Percentiles rank a stretch among this genome's conserved stretches.
phyloP scores from a whole-genome alignment of 2,888 invertebrate genomes.

The Mimumesa dahlbomi region DNA sequence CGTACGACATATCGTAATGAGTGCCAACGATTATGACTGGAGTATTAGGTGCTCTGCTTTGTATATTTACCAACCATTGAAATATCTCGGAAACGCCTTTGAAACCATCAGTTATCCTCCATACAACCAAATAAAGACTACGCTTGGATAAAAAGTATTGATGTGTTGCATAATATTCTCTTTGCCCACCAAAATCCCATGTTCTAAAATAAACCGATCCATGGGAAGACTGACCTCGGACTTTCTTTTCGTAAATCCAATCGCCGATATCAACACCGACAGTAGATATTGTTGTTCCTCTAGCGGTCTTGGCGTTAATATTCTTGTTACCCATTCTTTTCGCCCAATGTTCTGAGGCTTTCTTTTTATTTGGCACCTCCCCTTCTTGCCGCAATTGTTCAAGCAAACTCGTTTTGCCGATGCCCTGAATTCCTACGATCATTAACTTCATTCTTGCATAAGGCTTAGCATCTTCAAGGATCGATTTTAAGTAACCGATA shows the following conservation, averaged over 20 bases:
- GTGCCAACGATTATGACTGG: conserved; percentile 98
- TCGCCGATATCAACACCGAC: conserved; percentile 99
- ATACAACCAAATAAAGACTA: conserved; percentile 96
- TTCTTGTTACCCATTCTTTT: conserved; percentile 96
- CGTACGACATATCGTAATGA: conserved; percentile 93
- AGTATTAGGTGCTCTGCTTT: conserved; percentile 96
- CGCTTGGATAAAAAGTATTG: conserved; percentile 98
- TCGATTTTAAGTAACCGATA: conserved; percentile 94
- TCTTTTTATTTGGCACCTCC: conserved; percentile 86
- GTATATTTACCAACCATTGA: conserved; percentile 97
- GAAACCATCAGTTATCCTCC: conserved; percentile 95
- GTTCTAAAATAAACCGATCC: conserved; percentile 95
- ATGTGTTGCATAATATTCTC: conserved; percentile 99
- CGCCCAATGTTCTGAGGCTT: conserved; percentile 92
- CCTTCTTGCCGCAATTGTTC: conserved; percentile 95
- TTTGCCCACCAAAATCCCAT: conserved; percentile 99
- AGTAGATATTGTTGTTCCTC: conserved; percentile 93
- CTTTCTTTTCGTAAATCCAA: conserved; percentile 94
- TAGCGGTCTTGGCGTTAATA: conserved; percentile 87
- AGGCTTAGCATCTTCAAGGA: conserved; percentile 93
- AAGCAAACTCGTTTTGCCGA: conserved; percentile 94
- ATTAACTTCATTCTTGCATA: conserved; percentile 98
- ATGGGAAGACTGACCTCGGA: conserved; percentile 87
- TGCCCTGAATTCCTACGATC: conserved; percentile 95
- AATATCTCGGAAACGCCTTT: conserved; percentile 94